Base-by-base conservation (phyloP, 1,140 invertebrate species). In the Drosophila ironensis region DNA sequence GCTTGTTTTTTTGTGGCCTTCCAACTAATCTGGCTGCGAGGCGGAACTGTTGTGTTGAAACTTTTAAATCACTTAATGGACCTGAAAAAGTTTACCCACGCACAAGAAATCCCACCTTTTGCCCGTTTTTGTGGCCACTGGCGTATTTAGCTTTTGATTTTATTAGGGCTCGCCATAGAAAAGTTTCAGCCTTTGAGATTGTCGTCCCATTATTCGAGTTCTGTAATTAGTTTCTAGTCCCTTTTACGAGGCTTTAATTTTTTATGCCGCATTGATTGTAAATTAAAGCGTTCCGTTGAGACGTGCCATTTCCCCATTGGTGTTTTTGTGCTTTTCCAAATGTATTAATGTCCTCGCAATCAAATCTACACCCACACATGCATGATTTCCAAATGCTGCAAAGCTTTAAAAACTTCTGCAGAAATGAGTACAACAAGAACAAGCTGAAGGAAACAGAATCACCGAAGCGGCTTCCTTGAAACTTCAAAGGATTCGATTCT, bases 41-140 rank as follows among this genome's bases (percentile, higher is more conserved):
- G 3, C 20, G 7, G 48, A 63, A 63, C 24, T 22, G 41, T 30
- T 74, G 35, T 22, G n/a, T 33, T 37, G 25, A 59, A 71, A 81
- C 59, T 76, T 73, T 73, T 38, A 68, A 82, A 84, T 82, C 78
- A 82, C 57, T 82, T 82, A 84, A 73, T 82, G 53, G 69, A 14
- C 33, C 19, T 41, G 50, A 5, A 37, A 72, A 82, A 77, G 33
- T 70, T 82, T 78, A 27, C 51, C 50, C 42, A 68, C 42, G 41
- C 50, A 67, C 14, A 38, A 8, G 11, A n/a, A 41, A 35, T 33
- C 27, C 27, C 33, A 42, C 45, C 56, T 35, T 68, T 45, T 3
- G n/a, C 16, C 33, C 11, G 11, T 4, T 17, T 41, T 24, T 63
- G 57, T 73, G 72, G 70, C 63, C 45, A 68, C 51, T 52, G 54